A percentile compares a stretch with the other conserved stretches of the same genome.
Conservation (phyloP, 2,113 vertebrate species). For the Engraulis encrasicolus region DNA sequence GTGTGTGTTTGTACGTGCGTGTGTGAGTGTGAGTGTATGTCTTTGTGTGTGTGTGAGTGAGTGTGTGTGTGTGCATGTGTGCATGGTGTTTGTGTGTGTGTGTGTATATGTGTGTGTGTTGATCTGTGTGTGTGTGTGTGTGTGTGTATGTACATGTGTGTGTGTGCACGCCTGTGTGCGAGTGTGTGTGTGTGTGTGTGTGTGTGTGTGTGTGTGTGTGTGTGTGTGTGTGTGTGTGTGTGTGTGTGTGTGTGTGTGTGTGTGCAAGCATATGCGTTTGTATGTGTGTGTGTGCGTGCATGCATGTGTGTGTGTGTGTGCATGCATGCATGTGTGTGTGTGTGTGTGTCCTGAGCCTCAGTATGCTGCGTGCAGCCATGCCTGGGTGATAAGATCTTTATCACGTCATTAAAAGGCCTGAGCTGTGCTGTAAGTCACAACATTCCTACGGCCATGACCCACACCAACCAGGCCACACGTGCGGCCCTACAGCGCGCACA, state of each 20-base stretch:
- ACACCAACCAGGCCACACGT: background rate
- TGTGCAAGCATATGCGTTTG: conserved; percentile 21
- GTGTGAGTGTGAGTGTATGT: no score
- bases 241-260: conserved; percentile 28
- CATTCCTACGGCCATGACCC: background rate
- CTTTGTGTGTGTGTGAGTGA: no score
- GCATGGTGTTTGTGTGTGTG: no score
- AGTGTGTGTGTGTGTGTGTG: background rate
- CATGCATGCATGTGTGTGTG: conserved; percentile 28
- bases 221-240: no score
- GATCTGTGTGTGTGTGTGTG: background rate
- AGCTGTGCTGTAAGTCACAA: background rate
- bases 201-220: no score
- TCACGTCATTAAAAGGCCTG: background rate
- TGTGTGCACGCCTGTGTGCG: no score
- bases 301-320: no score
- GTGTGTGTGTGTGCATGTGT: no score
- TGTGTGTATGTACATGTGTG: no score
- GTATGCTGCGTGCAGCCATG: background rate
- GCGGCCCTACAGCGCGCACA: no score
- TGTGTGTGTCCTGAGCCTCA: background rate
- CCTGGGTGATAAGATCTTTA: background rate
- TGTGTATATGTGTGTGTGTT: conserved; percentile 29
- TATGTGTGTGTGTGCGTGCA: no score
- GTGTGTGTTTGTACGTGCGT: no score